Evolutionary conservation across 2,888 invertebrate species (phyloP).

Genomic region (Orthosia gothica): DNA sequence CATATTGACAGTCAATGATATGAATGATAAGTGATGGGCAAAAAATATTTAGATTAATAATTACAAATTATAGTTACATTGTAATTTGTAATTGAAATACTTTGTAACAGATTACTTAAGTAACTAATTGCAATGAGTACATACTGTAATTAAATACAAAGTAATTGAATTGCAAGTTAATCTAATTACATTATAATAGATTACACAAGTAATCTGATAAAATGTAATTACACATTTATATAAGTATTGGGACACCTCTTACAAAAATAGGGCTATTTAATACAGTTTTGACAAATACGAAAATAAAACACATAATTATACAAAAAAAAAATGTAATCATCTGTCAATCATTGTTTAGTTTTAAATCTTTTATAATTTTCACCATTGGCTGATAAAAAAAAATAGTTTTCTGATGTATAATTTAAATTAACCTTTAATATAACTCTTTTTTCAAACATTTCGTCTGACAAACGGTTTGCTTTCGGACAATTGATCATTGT

Average conservation of each 20-base stretch:
- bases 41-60: slow-evolving; percentile 19
- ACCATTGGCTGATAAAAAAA: slow-evolving; percentile 17
- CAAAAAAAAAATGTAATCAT: slow-evolving; percentile 11
- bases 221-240: slow-evolving; percentile 1
- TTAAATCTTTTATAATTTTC: slow-evolving; percentile 20
- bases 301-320: slow-evolving; percentile 14
- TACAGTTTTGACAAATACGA: slow-evolving; percentile 5
- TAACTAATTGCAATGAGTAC: slow-evolving; percentile 30
- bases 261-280: neutral
- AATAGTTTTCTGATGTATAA: slow-evolving; percentile 16
- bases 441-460: slow-evolving; percentile 28
- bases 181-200: neutral
- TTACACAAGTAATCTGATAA: neutral
- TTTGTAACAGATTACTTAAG: slow-evolving; percentile 28
- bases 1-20: too few species aligned
- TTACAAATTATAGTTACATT: slow-evolving; percentile 12
- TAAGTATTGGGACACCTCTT: neutral
- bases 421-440: slow-evolving; percentile 19
- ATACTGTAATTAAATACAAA: slow-evolving; percentile 29
- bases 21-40: slow-evolving; percentile 24
- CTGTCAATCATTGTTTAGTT: slow-evolving; percentile 20
- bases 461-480: slow-evolving; percentile 25
- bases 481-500: slow-evolving; percentile 33
- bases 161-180: slow-evolving; percentile 28
- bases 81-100: slow-evolving; percentile 26